Base-by-base conservation (phyloP, 2,888 invertebrate genomes). In the Cancer borealis region DNA sequence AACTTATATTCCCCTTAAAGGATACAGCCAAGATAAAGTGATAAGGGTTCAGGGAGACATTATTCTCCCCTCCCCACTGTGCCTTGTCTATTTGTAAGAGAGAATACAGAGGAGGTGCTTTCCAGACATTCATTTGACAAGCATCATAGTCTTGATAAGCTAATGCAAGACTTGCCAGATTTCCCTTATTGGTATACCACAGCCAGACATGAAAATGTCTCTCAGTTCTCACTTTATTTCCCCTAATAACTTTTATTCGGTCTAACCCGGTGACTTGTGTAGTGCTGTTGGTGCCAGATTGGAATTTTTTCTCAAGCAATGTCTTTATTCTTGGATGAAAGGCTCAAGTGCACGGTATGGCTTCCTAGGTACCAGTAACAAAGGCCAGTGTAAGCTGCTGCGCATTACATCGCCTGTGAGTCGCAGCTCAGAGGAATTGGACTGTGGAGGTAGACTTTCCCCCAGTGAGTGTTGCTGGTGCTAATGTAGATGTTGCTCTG, bases 341-440 rank as follows among this genome's bases (percentile, higher is more conserved):
- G 93, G 93, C 91, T 91, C 93, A 91, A 88, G 91, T 66, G 88
- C 91, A 88, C 91, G 92, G 49, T 94, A 94, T 92, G 94, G 94
- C 92, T 94, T 94, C 94, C 94, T 94, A 92, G 94, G 94, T 87
- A 92, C 92, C 84, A 94, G 94, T 92, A 88, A 92, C 90, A 94
- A 94, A 92, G 92, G 94, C 60, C 94, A 92, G 94, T 94, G 94
- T 92, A 94, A 94, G 92, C 94, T 94, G 90, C 94, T 94, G 87
- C 94, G 94, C 39, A 92, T 94, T 84, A 94, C 92, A 26, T 94
- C 94, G 84, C 94, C 94, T 87, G 94, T 94, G 60, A 92, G 92
- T 30, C 95, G 94, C 91, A 95, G 95, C 91, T 92, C 95, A 79
- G 95, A 95, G 93, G 95, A 95, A 92, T 91, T 95, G 95, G 94